Percentiles rank a stretch among this genome's conserved stretches.
These are phyloP conservation scores for Drosophila lowei DNA, from an alignment of 1,140 invertebrate genomes.

Conservation along the genomic window DNA sequence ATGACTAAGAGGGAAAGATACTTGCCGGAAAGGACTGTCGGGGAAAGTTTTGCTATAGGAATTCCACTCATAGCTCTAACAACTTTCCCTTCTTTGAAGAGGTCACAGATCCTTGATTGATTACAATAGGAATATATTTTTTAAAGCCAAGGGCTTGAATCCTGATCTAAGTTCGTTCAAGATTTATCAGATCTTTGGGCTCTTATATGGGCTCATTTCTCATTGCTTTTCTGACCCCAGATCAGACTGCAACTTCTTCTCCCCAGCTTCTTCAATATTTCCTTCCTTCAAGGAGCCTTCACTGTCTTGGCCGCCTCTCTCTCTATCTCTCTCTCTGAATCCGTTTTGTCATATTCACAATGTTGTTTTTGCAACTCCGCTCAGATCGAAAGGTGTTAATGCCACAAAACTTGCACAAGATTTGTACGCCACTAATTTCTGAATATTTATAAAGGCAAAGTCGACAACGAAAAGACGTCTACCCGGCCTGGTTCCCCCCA, in stretches of 20 bases:
- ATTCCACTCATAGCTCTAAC: too few relatives aligned
- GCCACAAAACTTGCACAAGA: conserved; percentile 77
- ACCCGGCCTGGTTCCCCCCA: background rate
- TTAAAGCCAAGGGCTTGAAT: too few relatives aligned
- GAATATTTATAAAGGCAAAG: conserved; percentile 75
- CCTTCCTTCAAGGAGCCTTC: too few relatives aligned
- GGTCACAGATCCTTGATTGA: too few relatives aligned
- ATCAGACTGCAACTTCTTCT: too few relatives aligned
- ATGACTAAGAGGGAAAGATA: background rate
- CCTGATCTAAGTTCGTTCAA: too few relatives aligned
- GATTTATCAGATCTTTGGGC: too few relatives aligned
- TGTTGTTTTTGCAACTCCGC: conserved; percentile 52
- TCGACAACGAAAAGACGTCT: conserved; percentile 67
- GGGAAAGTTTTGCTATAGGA: too few relatives aligned
- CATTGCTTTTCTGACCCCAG: too few relatives aligned
- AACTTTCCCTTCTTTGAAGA: too few relatives aligned
- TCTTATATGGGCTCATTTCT: too few relatives aligned
- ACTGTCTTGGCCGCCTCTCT: conserved; percentile 13
- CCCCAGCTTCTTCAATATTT: too few relatives aligned
- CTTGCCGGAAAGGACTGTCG: background rate
- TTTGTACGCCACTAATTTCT: conserved; percentile 76
- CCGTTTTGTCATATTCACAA: conserved; percentile 53
- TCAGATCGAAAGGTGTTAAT: conserved; percentile 79
- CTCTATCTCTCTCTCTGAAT: conserved; percentile 1
- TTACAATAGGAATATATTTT: background rate